Evolutionary conservation across 2,113 vertebrate species (phyloP).

Genomic region (Trogon surrucura): DNA sequence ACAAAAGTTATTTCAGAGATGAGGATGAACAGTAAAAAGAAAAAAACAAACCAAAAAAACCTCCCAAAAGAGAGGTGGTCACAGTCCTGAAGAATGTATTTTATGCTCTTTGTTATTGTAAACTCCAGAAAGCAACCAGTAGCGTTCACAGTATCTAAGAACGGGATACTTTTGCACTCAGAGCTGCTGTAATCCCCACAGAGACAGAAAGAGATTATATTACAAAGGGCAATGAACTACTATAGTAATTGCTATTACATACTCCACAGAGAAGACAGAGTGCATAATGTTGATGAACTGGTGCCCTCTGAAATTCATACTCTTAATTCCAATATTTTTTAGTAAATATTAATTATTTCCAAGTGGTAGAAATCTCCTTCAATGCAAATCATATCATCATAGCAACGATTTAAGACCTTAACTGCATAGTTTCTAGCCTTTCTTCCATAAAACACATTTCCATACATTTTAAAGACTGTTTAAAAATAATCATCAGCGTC

Average conservation of each 20-base stretch:
- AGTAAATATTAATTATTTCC: conserved; percentile 21
- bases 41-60: neutral
- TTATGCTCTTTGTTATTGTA: neutral
- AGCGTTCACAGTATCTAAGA: neutral
- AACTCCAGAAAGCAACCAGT: neutral
- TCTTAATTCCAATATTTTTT: conserved; percentile 32
- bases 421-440: neutral
- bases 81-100: neutral
- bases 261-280: neutral
- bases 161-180: neutral
- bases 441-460: neutral
- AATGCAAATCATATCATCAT: neutral
- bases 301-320: neutral
- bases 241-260: neutral
- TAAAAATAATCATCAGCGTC: neutral
- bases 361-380: neutral
- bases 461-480: neutral
- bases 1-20: neutral
- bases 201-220: conserved; percentile 6
- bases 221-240: conserved; percentile 33
- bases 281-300: neutral
- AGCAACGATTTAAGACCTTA: neutral
- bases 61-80: neutral
- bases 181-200: neutral
- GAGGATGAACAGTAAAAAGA: neutral